phyloP scores from a whole-genome alignment of 2,113 vertebrate species.

The Progne subis region DNA sequence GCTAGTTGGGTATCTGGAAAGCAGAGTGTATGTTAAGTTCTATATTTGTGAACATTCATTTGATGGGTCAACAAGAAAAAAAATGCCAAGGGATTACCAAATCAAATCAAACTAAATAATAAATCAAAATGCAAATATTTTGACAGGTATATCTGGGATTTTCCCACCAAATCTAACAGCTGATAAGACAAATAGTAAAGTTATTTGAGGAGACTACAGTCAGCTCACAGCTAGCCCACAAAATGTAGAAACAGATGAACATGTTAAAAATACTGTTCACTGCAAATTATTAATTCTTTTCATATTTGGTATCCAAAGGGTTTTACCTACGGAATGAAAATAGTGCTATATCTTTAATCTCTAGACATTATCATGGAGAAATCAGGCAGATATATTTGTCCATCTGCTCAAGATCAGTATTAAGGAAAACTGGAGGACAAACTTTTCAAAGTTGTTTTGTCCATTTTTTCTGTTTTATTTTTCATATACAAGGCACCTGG shows the following conservation, averaged over 20 bases:
- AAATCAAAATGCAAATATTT: not conserved
- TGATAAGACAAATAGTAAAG: not conserved
- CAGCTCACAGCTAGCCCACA: not conserved
- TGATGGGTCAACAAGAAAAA: not conserved
- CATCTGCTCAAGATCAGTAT: not conserved
- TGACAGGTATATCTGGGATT: accelerated
- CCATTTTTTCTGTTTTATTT: not conserved
- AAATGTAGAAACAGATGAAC: not conserved
- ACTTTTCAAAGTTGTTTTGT: not conserved
- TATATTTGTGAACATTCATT: not conserved
- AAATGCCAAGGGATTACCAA: not conserved
- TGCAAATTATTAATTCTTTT: not conserved
- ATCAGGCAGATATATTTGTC: not conserved
- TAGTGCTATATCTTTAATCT: not conserved
- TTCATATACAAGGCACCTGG: not conserved
- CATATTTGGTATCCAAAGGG: not conserved
- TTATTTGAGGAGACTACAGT: not conserved
- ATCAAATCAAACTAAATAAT: not conserved
- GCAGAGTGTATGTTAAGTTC: not conserved
- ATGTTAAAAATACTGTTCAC: not conserved
- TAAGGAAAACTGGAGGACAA: not conserved
- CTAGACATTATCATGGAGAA: not conserved
- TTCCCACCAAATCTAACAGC: not conserved
- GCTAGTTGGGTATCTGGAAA: not conserved
- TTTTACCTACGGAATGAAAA: not conserved